These are phyloP conservation scores for Hypomecis atomaria DNA, from an alignment of 2,888 invertebrate species.

Conservation along the genomic window DNA sequence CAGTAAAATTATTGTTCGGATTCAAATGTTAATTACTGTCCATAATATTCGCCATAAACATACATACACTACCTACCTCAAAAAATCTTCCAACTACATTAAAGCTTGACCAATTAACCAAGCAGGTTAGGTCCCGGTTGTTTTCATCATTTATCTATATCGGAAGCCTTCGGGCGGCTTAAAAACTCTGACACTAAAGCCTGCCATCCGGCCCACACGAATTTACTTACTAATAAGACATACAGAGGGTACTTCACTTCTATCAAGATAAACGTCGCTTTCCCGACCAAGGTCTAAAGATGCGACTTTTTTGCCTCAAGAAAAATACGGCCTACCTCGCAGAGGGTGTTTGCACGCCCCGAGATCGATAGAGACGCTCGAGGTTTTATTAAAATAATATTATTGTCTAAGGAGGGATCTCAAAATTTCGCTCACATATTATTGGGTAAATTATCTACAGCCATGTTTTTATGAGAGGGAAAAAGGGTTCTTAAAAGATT, in stretches of 20 bases:
- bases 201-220: too few species aligned
- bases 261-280: conserved; percentile 1
- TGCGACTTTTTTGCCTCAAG: conserved; percentile 14
- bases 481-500: conserved; percentile 20
- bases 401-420: conserved; percentile 29
- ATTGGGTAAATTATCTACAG: conserved; percentile 36
- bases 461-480: conserved; percentile 32
- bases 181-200: too few species aligned
- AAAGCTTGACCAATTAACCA: too few species aligned
- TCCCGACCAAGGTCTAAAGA: conserved; percentile 8
- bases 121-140: too few species aligned
- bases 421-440: conserved; percentile 35
- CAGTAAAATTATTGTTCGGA: too few species aligned
- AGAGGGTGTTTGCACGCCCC: conserved; percentile 15
- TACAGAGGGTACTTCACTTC: not conserved
- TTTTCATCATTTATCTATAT: too few species aligned
- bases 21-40: too few species aligned
- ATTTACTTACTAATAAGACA: too few species aligned
- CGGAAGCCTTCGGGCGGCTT: not conserved
- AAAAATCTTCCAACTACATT: too few species aligned
- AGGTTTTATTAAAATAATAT: conserved; percentile 36
- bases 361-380: conserved; percentile 26
- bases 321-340: conserved; percentile 31
- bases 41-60: too few species aligned
- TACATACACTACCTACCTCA: too few species aligned